phyloP scores from a whole-genome alignment of 2,888 invertebrate genomes.

The Perizoma flavofasciatum region DNA sequence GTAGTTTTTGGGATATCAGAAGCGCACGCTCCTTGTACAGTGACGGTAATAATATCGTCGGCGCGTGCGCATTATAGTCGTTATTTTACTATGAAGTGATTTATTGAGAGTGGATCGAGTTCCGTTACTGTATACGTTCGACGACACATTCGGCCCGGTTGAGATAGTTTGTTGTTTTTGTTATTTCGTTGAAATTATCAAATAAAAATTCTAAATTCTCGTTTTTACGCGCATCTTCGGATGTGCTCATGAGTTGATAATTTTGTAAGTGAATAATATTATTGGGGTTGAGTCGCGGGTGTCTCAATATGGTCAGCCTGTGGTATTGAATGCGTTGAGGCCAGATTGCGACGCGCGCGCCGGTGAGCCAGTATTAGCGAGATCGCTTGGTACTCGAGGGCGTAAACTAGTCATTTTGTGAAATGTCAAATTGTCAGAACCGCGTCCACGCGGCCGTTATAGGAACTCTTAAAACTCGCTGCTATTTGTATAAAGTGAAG shows the following conservation, averaged over 20 bases:
- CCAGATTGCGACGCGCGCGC: constrained; percentile 44
- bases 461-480: constrained; percentile 91
- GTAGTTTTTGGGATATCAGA: constrained; percentile 64
- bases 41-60: constrained; percentile 64
- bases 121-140: constrained; percentile 76
- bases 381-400: constrained; percentile 61
- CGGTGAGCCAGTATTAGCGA: constrained; percentile 61
- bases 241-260: constrained; percentile 64
- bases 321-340: neutral
- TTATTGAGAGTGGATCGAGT: constrained; percentile 81
- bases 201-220: constrained; percentile 59
- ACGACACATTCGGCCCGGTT: constrained; percentile 62
- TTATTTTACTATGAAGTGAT: constrained; percentile 68
- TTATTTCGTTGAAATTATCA: constrained; percentile 31
- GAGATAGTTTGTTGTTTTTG: constrained; percentile 37
- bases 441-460: constrained; percentile 83
- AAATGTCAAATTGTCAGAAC: constrained; percentile 82
- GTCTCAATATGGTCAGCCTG: constrained; percentile 19
- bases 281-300: constrained; percentile 42
- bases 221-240: constrained; percentile 52
- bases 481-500: constrained; percentile 88
- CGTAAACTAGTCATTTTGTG: constrained; percentile 83
- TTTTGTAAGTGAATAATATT: constrained; percentile 69
- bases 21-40: constrained; percentile 66
- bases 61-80: constrained; percentile 58